Evolutionary conservation across 2,797 vertebrate species (phyloP), one percentile per base, ranked within the genome.

Genomic region (Ptychobarbus kaznakovi): DNA sequence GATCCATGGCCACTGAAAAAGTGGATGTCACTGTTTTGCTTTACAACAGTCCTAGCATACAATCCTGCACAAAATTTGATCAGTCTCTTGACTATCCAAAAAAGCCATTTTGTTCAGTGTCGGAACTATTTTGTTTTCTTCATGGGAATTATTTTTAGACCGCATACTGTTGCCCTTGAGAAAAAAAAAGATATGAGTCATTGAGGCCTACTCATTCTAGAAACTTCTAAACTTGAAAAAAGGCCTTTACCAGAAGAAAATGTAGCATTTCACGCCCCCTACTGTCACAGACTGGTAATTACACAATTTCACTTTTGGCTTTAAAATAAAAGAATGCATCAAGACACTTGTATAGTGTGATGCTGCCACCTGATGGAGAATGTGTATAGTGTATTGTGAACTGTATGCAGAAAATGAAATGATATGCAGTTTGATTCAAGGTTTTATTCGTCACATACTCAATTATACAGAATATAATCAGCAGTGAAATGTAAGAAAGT

Each of bases 281-380:
- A 53, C 6, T 32, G 28, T 28, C 32, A 6, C 0, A 28, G 12
- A 7, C 16, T 22, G 10, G 72, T 53, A 84, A 15, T 61, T 58
- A 80, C 22, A 46, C 16, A 25, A 35, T 66, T 80, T 46, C 25
- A 22, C 61, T 0, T 18, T 8, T 16, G 32, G 9, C 4, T 49
- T 44, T 11, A 73, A 22, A 63, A 83, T 4, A 53, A 46, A 63
- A 38, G 4, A 63, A 12, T 20, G 1, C 13, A 20, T 10, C 4
- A 15, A 42, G 22, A 32, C 15, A 83, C n/a, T 9, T 20, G 61
- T 35, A 69, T 53, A 51, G 65, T 53, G 53, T 35, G 75, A n/a
- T 68, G 70, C 69, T 70, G 28, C 73, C 80, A 72, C 20, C 88
- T 76, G 12, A 63, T 85, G 88, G 83, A 83, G 42, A 80, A 6